Evolutionary conservation across 2,888 invertebrate species (phyloP).

Genomic region (Drosophila tripunctata): DNA sequence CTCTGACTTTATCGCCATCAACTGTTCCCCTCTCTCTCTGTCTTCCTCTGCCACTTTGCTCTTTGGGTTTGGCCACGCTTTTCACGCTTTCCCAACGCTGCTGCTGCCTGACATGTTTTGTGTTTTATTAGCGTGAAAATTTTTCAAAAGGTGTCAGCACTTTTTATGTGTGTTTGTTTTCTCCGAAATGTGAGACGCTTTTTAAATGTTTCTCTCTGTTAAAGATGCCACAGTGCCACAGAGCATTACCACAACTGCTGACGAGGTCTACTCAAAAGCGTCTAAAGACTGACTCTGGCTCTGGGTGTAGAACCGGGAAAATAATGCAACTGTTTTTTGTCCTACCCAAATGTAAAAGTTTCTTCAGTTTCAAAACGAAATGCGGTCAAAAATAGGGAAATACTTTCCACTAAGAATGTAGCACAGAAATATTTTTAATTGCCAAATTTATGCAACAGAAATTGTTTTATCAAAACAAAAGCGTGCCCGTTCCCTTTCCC

Average conservation of each 20-base stretch:
- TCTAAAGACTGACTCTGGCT: no score
- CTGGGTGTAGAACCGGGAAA: neutral
- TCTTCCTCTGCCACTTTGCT: neutral
- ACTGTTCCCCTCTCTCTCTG: conserved; percentile 6
- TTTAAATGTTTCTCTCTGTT: conserved; percentile 16
- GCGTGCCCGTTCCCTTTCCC: neutral
- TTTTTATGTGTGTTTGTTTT: conserved; percentile 49
- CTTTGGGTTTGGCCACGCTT: conserved; percentile 29
- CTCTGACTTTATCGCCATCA: conserved; percentile 61
- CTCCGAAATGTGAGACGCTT: conserved; percentile 30
- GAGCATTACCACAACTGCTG: conserved; percentile 3
- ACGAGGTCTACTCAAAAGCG: neutral
- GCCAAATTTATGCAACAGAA: conserved; percentile 64
- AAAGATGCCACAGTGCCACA: conserved; percentile 17
- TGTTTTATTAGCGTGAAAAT: conserved; percentile 77
- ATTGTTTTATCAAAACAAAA: conserved; percentile 70
- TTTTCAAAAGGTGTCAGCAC: conserved; percentile 76
- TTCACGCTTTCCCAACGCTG: conserved; percentile 56
- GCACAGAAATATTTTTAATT: conserved; percentile 61
- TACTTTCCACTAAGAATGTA: conserved; percentile 7
- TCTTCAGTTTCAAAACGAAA: conserved; percentile 20
- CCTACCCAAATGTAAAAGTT: conserved; percentile 23
- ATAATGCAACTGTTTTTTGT: conserved; percentile 20
- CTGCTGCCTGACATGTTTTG: conserved; percentile 69
- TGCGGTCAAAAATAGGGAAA: conserved; percentile 37